phyloP scores from a whole-genome alignment of 1,140 invertebrate species.

The Plutomurus gul region DNA sequence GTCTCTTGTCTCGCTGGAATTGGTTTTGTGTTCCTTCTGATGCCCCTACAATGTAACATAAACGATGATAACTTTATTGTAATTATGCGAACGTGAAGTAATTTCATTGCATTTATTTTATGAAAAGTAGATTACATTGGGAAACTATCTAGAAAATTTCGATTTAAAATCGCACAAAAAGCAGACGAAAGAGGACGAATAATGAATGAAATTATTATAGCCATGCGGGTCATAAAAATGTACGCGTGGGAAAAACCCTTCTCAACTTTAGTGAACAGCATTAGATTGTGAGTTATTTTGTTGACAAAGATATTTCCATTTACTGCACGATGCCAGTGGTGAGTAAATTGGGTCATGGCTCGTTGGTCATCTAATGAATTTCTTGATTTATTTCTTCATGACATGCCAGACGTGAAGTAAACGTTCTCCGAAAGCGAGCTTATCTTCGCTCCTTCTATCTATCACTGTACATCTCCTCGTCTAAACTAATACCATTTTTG shows the following conservation, averaged over 20 bases:
- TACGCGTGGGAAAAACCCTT: slow-evolving; percentile 77
- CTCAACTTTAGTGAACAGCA: slow-evolving; percentile 36
- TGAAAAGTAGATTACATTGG: slow-evolving; percentile 71
- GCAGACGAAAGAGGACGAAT: slow-evolving; percentile 83
- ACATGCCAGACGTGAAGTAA: slow-evolving; percentile 44
- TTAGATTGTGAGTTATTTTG: slow-evolving; percentile 37
- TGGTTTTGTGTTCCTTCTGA: slow-evolving; percentile 59
- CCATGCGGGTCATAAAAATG: slow-evolving; percentile 79
- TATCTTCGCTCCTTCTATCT: slow-evolving; percentile 38
- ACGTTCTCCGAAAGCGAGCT: slow-evolving; percentile 31
- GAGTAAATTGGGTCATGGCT: not conserved
- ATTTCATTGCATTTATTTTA: slow-evolving; percentile 51
- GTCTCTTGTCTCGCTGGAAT: slow-evolving; percentile 59
- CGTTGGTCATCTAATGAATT: not conserved
- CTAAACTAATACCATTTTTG: slow-evolving; percentile 73
- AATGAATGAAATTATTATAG: slow-evolving; percentile 88
- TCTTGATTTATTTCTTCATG: not conserved
- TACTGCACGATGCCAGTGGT: too few relatives aligned
- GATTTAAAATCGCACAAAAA: slow-evolving; percentile 68
- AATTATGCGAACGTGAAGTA: not conserved
- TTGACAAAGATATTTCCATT: not conserved
- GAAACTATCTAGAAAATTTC: slow-evolving; percentile 68
- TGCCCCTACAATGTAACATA: slow-evolving; percentile 59
- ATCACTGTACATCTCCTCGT: slow-evolving; percentile 41
- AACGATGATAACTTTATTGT: not conserved